phyloP scores from a whole-genome alignment of 2,113 vertebrate genomes.

The Haplochromis burtoni region DNA sequence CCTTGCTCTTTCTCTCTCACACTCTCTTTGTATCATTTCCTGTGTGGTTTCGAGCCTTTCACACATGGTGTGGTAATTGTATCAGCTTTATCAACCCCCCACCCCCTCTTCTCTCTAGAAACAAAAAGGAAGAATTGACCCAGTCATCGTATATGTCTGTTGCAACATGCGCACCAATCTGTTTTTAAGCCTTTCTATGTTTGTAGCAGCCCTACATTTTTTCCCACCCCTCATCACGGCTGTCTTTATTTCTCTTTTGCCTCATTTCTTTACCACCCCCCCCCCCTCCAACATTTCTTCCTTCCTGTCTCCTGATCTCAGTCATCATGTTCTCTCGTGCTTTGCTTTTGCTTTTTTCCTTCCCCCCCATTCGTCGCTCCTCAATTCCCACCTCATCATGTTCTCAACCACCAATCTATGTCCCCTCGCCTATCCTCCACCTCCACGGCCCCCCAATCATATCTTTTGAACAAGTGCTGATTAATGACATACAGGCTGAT shows the following conservation, averaged over 20 bases:
- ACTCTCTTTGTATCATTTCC: background rate
- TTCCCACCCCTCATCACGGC: background rate
- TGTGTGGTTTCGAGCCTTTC: conserved; percentile 18
- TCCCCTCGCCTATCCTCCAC: conserved; percentile 1
- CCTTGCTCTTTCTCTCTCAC: background rate
- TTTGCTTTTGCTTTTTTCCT: background rate
- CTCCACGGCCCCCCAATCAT: conserved; percentile 37
- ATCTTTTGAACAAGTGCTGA: conserved; percentile 77
- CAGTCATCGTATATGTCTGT: conserved; percentile 52
- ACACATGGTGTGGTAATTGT: background rate
- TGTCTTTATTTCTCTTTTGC: background rate
- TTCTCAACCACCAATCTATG: conserved; percentile 37
- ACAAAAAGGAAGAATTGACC: conserved; percentile 26
- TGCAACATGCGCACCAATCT: conserved; percentile 50
- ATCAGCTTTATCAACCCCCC: conserved; percentile 30
- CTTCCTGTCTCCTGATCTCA: background rate
- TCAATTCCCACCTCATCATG: background rate
- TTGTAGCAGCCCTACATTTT: background rate
- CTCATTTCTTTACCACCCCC: background rate
- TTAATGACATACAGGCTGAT: conserved; percentile 77
- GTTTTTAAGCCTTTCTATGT: conserved; percentile 11
- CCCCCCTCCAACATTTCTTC: background rate
- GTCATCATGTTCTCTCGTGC: background rate
- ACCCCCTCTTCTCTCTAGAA: background rate
- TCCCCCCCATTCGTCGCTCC: background rate